phyloP scores from a whole-genome alignment of 2,113 vertebrate genomes.

The Diphyllodes magnificus region DNA sequence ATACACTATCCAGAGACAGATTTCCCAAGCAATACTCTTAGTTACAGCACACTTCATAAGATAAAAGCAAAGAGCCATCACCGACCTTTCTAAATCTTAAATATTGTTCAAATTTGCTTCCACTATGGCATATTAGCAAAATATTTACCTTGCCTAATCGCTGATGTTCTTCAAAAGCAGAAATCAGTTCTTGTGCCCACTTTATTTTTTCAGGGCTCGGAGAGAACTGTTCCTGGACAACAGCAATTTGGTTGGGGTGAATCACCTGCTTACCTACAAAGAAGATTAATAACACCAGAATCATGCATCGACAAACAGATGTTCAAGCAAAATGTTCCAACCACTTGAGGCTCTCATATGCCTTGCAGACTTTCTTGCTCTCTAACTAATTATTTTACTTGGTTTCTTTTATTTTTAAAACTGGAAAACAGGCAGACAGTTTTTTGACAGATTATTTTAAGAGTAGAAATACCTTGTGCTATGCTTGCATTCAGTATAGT shows the following conservation, averaged over 20 bases:
- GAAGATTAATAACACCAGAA: constrained; percentile 68
- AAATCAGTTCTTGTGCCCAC: constrained; percentile 91
- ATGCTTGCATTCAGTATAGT: neutral
- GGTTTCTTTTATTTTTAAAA: constrained; percentile 40
- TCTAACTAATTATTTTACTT: constrained; percentile 62
- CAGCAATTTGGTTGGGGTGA: constrained; percentile 90
- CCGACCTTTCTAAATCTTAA: neutral
- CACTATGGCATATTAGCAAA: constrained; percentile 29
- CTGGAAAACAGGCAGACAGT: neutral
- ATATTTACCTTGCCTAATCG: constrained; percentile 90
- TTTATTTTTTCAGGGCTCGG: constrained; percentile 86
- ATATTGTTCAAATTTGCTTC: neutral
- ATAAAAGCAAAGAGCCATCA: neutral
- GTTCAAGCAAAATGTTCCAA: constrained; percentile 71
- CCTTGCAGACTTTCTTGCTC: constrained; percentile 55
- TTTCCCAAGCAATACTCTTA: neutral
- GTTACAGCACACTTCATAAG: neutral
- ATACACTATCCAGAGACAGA: neutral
- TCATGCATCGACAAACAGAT: constrained; percentile 68
- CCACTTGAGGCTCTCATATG: constrained; percentile 59
- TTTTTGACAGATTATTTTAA: neutral
- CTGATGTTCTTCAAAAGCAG: constrained; percentile 90
- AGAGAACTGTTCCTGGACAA: constrained; percentile 95
- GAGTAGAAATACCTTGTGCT: constrained; percentile 10
- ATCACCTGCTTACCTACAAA: constrained; percentile 96